These are phyloP conservation scores for Athene cunicularia DNA, from an alignment of 2,113 vertebrate genomes.

Conservation along the genomic window DNA sequence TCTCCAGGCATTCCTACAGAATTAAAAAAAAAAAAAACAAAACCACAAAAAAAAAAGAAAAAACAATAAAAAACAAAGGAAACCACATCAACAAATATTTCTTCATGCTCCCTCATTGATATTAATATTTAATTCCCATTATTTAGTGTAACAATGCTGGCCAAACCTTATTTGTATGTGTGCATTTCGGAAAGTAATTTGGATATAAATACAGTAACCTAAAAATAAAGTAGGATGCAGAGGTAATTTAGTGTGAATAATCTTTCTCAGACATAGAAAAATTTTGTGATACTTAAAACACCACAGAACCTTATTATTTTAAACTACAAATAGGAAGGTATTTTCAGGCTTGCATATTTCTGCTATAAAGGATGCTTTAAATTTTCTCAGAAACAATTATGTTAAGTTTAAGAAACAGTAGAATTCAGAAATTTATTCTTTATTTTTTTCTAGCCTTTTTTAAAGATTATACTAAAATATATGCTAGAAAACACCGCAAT, in stretches of 20 bases:
- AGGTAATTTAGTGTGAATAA: not conserved
- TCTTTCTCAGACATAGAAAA: not conserved
- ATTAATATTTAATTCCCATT: not conserved
- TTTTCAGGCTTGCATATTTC: not conserved
- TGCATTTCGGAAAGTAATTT: not conserved
- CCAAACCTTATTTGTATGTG: constrained; percentile 42
- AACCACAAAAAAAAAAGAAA: not conserved
- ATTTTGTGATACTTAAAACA: not conserved
- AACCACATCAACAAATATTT: not conserved
- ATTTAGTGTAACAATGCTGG: constrained; percentile 7
- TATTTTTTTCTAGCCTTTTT: not conserved
- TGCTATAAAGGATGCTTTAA: not conserved
- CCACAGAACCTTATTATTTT: not conserved
- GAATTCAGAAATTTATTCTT: not conserved
- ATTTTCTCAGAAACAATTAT: not conserved
- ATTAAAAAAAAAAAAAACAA: not conserved
- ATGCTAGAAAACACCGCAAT: not conserved
- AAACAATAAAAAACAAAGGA: not conserved
- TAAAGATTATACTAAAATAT: constrained; percentile 1
- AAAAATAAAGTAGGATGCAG: constrained; percentile 4
- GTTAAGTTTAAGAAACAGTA: not conserved
- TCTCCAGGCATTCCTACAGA: constrained; percentile 87
- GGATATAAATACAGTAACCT: constrained; percentile 26
- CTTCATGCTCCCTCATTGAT: not conserved
- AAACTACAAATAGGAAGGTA: not conserved